Base-by-base conservation (phyloP, 2,113 vertebrate genomes). In the Excalfactoria chinensis region DNA sequence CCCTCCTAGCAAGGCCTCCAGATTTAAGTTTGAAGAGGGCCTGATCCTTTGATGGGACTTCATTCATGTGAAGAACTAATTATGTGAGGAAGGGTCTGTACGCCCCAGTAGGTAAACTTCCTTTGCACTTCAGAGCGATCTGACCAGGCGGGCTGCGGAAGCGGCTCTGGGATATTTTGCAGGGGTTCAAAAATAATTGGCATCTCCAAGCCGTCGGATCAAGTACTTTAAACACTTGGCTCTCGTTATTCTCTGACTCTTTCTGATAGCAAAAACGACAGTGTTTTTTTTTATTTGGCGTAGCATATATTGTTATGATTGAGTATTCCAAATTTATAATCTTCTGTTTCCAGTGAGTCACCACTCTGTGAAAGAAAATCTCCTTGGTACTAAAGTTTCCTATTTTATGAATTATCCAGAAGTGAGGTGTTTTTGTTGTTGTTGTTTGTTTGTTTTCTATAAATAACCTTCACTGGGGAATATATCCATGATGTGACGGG, bases 271-370 rank as follows among this genome's bases (percentile, higher is more conserved):
- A 90, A 79, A 71, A 93, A 51, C 32, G 74, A 67, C 9, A 23
- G 46, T 43, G 82, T 86, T 83, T 70, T 86, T 94, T 92, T 51
- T 88, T 44, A 63, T 93, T 95, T 94, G 91, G 75, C 82, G 92
- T 73, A 76, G 72, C 85, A 96, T 73, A 79, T 64, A 34, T 83
- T 91, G 64, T 77, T 89, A 89, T 20, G 55, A 49, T 63, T 68
- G 66, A 86, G 56, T 59, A 88, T 93, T 84, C 84, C 89, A 93
- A 85, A 51, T 7, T 89, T 80, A 68, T 1, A 73, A 12, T 82
- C 51, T 60, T 66, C 10, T 77, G 26, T 94, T 96, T 94, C 91
- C 79, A 86, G 75, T 93, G 95, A 96, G 82, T 93, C 94, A 93
- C 62, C 0, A 26, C 91, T 88, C 89, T 89, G 90, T 93, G 51